Evolutionary conservation across 2,888 invertebrate genomes (phyloP), one percentile per base, ranked within the genome.

Genomic region (Philopedon plagiatum): DNA sequence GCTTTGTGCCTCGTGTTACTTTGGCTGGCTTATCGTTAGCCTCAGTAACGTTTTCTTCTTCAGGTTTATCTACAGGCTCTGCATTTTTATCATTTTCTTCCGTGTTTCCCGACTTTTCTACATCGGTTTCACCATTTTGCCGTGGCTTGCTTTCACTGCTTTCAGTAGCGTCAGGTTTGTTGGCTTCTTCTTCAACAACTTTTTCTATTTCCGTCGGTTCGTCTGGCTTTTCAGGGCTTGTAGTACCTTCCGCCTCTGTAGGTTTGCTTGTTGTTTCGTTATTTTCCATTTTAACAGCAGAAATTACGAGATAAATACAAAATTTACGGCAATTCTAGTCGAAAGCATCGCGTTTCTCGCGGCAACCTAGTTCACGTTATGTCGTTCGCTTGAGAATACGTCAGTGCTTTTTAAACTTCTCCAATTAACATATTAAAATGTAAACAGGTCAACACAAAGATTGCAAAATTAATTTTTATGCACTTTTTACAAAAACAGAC

Each of bases 81-180:
- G 5, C 18, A 0, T 11, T 19, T 46, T 57, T 63, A 11, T 70
- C 63, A n/a, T 11, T 46, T 46, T 54, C 32, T 15, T 63, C 44
- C 2, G 23, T 21, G 4, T 21, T 46, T 19, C 23, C 57, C 11
- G 13, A 5, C 3, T 18, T 15, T 15, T 34, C 34, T 21, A 19
- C 11, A 1, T 34, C 46, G 29, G 26, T 32, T 46, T 54, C 63
- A 19, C 63, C 63, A 63, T 63, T 63, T 63, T 63, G 63, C 18
- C 7, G 37, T 13, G 46, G 58, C 41, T 46, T 58, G 26, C 21
- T 41, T 34, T 60, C 39, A 23, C 3, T 44, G 11, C 18, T 23
- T 15, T 60, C 60, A 34, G 58, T 46, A 11, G 60, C 70, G 51
- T 70, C 64, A 46, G 58, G 39, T 49, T 58, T 57, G 1, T 26